phyloP scores from a whole-genome alignment of 2,797 vertebrate species.

The Gallinago stenura region DNA sequence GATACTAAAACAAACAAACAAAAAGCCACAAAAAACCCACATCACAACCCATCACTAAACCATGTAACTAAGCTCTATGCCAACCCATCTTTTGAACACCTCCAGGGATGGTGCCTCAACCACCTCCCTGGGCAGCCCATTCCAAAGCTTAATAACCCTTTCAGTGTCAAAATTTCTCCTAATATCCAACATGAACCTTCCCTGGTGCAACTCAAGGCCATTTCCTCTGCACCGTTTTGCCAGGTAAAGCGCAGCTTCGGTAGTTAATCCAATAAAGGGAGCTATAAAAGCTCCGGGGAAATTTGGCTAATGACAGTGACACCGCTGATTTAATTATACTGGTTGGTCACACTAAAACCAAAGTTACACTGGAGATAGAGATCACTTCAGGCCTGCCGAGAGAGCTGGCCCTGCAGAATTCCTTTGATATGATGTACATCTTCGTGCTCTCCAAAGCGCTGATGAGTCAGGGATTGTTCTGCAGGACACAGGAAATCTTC shows the following conservation, averaged over 20 bases:
- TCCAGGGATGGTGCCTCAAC: no score
- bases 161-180: no score
- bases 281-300: not conserved
- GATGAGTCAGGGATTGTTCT: not conserved
- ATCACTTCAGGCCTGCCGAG: conserved; percentile 29
- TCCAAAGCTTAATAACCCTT: no score
- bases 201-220: no score
- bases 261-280: not conserved
- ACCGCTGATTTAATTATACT: conserved; percentile 23
- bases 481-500: conserved; percentile 42
- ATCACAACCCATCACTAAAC: no score
- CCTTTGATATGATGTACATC: conserved; percentile 59
- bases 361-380: conserved; percentile 23
- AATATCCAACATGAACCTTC: no score
- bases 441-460: not conserved
- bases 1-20: no score
- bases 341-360: conserved; percentile 42
- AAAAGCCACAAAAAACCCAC: no score
- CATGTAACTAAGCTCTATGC: no score
- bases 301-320: not conserved
- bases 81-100: no score
- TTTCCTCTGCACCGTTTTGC: not conserved
- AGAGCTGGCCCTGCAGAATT: conserved; percentile 66
- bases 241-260: not conserved
- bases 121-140: no score